A percentile compares a stretch with the other conserved stretches of the same genome.
Conservation (phyloP, 1,140 invertebrate species). For the Drosophila eugracilis region DNA sequence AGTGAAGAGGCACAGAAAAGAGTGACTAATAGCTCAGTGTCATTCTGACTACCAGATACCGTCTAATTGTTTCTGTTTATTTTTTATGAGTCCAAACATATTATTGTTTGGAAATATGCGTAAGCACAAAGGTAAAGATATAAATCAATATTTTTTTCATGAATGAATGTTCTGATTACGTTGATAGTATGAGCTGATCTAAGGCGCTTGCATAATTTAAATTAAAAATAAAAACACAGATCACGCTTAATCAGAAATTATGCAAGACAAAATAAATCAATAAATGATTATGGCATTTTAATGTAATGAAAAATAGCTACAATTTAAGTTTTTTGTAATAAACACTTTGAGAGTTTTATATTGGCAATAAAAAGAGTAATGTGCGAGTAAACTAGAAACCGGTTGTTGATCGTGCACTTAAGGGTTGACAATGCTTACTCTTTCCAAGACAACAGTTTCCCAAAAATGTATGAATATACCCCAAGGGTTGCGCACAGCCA, state of each 20-base stretch:
- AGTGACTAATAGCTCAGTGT: constrained; percentile 4
- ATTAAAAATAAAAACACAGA: too few relatives aligned
- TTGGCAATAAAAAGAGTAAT: too few relatives aligned
- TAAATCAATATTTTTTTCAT: not conserved
- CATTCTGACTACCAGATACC: constrained; percentile 29
- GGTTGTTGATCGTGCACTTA: constrained; percentile 6
- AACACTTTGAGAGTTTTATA: too few relatives aligned
- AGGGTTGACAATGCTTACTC: constrained; percentile 1
- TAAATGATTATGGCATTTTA: too few relatives aligned
- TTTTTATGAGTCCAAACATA: constrained; percentile 3
- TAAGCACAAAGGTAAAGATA: constrained; percentile 5
- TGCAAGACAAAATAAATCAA: too few relatives aligned
- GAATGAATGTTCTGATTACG: not conserved
- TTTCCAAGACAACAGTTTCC: too few relatives aligned
- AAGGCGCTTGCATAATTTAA: too few relatives aligned
- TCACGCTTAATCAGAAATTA: too few relatives aligned
- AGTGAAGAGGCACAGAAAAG: not conserved
- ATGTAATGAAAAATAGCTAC: too few relatives aligned
- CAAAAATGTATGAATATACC: constrained; percentile 5
- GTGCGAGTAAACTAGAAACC: too few relatives aligned
- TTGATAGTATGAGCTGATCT: too few relatives aligned
- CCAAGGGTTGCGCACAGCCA: not conserved
- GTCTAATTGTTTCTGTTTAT: constrained; percentile 8
- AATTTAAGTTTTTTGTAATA: too few relatives aligned
- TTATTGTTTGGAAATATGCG: constrained; percentile 3